phyloP scores from a whole-genome alignment of 2,113 vertebrate species.

The Macquaria australasica region DNA sequence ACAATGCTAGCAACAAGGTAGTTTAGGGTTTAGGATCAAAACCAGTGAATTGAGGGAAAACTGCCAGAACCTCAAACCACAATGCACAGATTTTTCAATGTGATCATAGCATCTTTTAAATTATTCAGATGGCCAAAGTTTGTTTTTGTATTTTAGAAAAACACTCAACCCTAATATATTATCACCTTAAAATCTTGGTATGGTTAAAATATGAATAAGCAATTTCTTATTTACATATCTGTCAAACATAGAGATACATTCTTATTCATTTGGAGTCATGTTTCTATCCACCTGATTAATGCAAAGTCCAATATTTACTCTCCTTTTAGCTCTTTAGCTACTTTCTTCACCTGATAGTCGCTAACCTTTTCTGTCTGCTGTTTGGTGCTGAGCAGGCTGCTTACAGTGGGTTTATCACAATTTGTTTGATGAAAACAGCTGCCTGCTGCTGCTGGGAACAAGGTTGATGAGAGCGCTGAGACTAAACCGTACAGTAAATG shows the following conservation, averaged over 20 bases:
- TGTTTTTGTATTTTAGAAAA: background rate
- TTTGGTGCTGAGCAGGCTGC: background rate
- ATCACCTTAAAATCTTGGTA: background rate
- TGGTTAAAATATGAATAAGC: too few relatives aligned
- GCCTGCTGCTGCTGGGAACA: too few relatives aligned
- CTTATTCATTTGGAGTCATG: background rate
- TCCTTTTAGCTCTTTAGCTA: too few relatives aligned
- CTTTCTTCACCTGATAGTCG: background rate
- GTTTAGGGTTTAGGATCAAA: background rate
- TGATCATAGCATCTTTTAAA: background rate
- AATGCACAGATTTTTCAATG: background rate
- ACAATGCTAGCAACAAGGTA: background rate
- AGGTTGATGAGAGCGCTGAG: background rate
- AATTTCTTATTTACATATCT: too few relatives aligned
- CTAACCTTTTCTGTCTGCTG: background rate
- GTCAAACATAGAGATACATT: background rate
- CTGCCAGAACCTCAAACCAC: background rate
- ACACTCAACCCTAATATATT: background rate
- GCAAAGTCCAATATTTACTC: background rate
- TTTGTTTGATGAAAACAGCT: background rate
- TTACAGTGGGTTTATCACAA: background rate
- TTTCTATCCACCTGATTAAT: background rate
- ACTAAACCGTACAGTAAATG: background rate
- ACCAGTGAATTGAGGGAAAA: background rate
- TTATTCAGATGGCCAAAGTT: background rate